A percentile compares a stretch with the other conserved stretches of the same genome.
phyloP scores from a whole-genome alignment of 2,888 invertebrate species.

The Boloria selene region DNA sequence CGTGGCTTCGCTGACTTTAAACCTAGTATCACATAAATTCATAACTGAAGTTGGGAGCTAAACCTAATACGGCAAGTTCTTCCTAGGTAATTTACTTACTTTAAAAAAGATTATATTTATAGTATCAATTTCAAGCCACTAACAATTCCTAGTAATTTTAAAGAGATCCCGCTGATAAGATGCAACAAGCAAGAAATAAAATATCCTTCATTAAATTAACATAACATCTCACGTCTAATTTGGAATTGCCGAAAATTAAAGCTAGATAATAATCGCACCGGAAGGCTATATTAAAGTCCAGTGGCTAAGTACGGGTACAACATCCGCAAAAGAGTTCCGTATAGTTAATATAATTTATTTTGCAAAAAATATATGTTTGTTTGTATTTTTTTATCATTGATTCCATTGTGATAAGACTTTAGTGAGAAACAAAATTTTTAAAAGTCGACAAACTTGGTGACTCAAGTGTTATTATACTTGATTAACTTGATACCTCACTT shows the following conservation, averaged over 20 bases:
- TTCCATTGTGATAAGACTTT: too few relatives aligned
- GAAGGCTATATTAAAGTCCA: conserved; percentile 32
- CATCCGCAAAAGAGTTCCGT: conserved; percentile 13
- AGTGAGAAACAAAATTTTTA: too few relatives aligned
- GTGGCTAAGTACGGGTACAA: not conserved
- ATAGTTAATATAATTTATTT: not conserved
- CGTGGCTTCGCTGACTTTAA: too few relatives aligned
- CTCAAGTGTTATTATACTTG: too few relatives aligned
- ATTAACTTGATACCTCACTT: too few relatives aligned
- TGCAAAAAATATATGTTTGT: too few relatives aligned
- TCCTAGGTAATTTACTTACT: not conserved
- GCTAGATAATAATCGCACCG: conserved; percentile 40
- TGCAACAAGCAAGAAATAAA: conserved; percentile 20
- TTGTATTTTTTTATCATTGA: too few relatives aligned
- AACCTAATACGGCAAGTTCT: not conserved
- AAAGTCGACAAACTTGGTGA: too few relatives aligned
- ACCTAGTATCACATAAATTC: too few relatives aligned
- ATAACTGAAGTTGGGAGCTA: not conserved
- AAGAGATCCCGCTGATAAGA: conserved; percentile 23
- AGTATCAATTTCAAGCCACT: not conserved
- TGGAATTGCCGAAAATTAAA: conserved; percentile 38
- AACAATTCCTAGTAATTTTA: conserved; percentile 13
- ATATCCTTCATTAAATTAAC: conserved; percentile 27
- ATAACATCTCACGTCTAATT: conserved; percentile 27
- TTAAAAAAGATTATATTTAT: conserved; percentile 20